Evolutionary conservation across 2,888 invertebrate genomes (phyloP).

Genomic region (Synergus laeviventris): DNA sequence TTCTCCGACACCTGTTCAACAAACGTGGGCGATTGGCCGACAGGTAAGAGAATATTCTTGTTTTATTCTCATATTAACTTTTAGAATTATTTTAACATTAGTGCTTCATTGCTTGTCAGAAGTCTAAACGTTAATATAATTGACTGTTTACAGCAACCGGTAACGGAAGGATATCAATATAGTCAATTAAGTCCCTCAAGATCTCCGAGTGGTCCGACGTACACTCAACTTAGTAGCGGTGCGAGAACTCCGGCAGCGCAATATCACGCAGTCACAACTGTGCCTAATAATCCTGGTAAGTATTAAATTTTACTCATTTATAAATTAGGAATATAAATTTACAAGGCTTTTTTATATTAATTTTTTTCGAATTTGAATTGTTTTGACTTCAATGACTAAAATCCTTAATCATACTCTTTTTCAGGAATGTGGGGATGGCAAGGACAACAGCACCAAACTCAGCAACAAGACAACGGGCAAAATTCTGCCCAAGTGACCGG

Average conservation of each 20-base stretch:
- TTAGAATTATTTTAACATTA: not conserved
- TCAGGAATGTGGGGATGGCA: constrained; percentile 90
- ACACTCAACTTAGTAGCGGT: constrained; percentile 86
- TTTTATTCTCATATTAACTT: not conserved
- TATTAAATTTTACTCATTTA: constrained; percentile 35
- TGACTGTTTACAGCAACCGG: constrained; percentile 77
- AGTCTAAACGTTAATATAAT: not conserved
- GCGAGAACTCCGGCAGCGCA: constrained; percentile 78
- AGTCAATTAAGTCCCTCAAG: constrained; percentile 87
- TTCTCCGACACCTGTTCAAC: constrained; percentile 84
- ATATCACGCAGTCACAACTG: constrained; percentile 77
- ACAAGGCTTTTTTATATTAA: not conserved
- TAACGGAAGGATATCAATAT: constrained; percentile 84
- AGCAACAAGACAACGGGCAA: constrained; percentile 70
- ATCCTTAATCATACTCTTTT: constrained; percentile 17
- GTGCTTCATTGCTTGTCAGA: not conserved
- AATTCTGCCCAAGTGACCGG: constrained; percentile 68
- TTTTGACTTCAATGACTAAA: not conserved
- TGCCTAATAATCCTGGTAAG: constrained; percentile 75
- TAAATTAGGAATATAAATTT: constrained; percentile 12
- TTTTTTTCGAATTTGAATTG: not conserved
- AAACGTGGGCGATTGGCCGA: constrained; percentile 80
- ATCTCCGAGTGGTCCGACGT: constrained; percentile 90
- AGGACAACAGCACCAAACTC: constrained; percentile 71
- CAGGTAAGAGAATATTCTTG: constrained; percentile 75